Evolutionary conservation across 2,113 vertebrate genomes (phyloP), one percentile per base, ranked within the genome.

Genomic region (Andinoacara biseriatus): DNA sequence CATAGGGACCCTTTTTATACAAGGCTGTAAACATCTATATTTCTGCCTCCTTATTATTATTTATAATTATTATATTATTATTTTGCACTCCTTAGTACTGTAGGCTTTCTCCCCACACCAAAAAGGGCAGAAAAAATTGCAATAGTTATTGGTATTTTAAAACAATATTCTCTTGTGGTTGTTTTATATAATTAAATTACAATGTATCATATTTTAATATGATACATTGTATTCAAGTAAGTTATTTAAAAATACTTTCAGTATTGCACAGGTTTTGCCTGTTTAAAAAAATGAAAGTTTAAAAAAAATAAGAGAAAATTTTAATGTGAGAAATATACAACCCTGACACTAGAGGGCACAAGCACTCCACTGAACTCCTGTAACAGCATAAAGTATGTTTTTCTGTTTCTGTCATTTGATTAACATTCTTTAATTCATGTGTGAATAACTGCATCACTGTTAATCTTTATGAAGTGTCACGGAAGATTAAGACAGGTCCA

Each of bases 311-410:
- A 31, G 31, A 72, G 31, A 54, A 20, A 10, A 33, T 54, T 56
- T 72, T 1, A 0, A 10, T 72, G 26, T 31, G 10, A 72, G 26
- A 54, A 54, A 72, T 58, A 1, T 14, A 56, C n/a, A 52, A 24
- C 14, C 63, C 18, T 59, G 75, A 52, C 93, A 85, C 90, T 89
- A 94, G 92, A 88, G 87, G 89, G 90, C 87, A 77, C n/a, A 22
- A 82, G 22, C 75, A 58, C 81, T 78, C 87, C 78, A 86, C 38
- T 67, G 2, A 82, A 33, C 13, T 17, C 9, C 1, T 81, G 17
- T 5, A 3, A 56, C 58, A 43, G 9, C 7, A 9, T 14, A 18
- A 7, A 60, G 49, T 7, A 59, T 38, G 3, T 49, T 38, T 72
- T 18, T 58, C 63, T 49, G 26, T 43, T 15, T 76, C 74, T 10